These are phyloP conservation scores for Ceriagrion tenellum DNA, from an alignment of 2,888 invertebrate genomes.

Conservation along the genomic window DNA sequence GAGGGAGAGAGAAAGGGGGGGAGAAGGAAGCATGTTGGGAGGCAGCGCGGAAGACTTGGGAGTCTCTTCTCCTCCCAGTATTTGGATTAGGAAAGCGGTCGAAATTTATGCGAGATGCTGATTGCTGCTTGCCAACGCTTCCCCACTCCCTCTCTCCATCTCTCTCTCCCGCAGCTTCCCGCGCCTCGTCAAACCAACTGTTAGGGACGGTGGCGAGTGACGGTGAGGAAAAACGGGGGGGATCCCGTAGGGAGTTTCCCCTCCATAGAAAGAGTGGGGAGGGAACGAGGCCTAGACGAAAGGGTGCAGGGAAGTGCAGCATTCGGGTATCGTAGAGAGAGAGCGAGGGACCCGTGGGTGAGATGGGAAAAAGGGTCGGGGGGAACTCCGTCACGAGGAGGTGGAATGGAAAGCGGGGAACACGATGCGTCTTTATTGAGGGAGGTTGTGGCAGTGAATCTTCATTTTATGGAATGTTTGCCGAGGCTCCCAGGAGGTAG, in stretches of 20 bases:
- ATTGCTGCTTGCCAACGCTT: slow-evolving; percentile 29
- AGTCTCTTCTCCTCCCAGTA: not conserved
- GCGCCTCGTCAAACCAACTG: no score
- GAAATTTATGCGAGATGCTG: slow-evolving; percentile 45
- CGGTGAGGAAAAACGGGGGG: not conserved
- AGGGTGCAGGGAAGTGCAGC: not conserved
- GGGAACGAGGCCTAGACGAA: not conserved
- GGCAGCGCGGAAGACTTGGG: not conserved
- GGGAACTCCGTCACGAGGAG: not conserved
- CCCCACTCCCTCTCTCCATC: not conserved
- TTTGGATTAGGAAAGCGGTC: not conserved
- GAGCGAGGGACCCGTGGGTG: not conserved
- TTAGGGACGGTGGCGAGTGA: not conserved
- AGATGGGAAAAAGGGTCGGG: not conserved
- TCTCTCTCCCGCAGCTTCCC: not conserved
- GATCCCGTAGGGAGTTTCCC: not conserved
- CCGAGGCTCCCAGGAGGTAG: not conserved
- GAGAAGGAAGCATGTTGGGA: not conserved
- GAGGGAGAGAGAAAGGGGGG: no score
- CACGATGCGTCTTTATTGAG: slow-evolving; percentile 37
- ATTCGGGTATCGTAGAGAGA: not conserved
- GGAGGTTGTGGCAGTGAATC: slow-evolving; percentile 7
- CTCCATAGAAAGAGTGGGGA: not conserved
- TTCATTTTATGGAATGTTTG: slow-evolving; percentile 26
- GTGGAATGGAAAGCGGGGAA: not conserved